Conservation (phyloP, 2,888 invertebrate genomes). For the Pseudeuparius sepicola region DNA sequence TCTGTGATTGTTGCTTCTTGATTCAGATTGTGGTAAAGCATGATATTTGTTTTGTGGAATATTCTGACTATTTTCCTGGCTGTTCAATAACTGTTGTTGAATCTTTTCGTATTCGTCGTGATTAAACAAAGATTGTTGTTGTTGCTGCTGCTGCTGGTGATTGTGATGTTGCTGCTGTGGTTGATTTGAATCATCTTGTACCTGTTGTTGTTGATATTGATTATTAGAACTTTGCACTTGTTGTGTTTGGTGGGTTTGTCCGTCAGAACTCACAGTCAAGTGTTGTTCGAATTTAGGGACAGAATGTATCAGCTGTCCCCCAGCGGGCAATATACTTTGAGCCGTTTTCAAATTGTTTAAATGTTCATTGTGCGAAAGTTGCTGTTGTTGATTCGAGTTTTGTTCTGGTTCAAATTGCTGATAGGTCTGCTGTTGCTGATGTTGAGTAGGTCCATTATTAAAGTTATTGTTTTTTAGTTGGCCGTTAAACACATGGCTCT, state of each 20-base stretch:
- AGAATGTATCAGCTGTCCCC: constrained; percentile 65
- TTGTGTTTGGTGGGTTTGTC: constrained; percentile 18
- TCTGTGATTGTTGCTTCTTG: neutral
- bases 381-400: constrained; percentile 26
- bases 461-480: constrained; percentile 20
- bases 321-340: constrained; percentile 45
- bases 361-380: constrained; percentile 21
- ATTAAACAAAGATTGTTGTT: constrained; percentile 15
- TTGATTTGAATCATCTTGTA: constrained; percentile 28
- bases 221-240: constrained; percentile 5
- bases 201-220: constrained; percentile 20
- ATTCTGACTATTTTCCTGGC: constrained; percentile 10
- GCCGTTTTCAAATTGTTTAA: constrained; percentile 29
- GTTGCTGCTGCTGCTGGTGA: constrained; percentile 29
- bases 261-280: constrained; percentile 33
- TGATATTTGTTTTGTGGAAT: constrained; percentile 8
- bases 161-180: constrained; percentile 32
- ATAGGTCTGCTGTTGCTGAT: constrained; percentile 27
- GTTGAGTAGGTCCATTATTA: constrained; percentile 20
- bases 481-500: constrained; percentile 18
- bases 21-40: neutral
- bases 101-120: constrained; percentile 4
- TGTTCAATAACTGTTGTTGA: constrained; percentile 39
- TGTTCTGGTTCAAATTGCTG: constrained; percentile 23
- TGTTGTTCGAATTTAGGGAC: constrained; percentile 75